Percentiles rank a stretch among this genome's conserved stretches.
phyloP scores from a whole-genome alignment of 2,113 vertebrate species.

The Anguilla japonica region DNA sequence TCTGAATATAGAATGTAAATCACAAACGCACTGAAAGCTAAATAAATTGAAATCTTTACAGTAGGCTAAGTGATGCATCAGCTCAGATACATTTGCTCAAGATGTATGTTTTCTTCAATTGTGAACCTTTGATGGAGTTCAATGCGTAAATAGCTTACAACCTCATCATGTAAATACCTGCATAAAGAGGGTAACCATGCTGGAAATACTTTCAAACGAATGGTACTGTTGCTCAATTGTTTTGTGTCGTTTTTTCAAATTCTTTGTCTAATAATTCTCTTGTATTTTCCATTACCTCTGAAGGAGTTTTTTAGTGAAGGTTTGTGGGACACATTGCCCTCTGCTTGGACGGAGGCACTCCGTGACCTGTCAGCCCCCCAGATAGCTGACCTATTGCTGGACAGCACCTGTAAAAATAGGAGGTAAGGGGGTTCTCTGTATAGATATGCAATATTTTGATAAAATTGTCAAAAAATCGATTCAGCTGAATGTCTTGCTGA shows the following conservation, averaged over 20 bases:
- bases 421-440: conserved; percentile 46
- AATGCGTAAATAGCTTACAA: background rate
- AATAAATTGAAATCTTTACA: background rate
- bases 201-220: background rate
- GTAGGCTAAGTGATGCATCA: background rate
- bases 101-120: background rate
- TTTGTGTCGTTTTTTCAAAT: background rate
- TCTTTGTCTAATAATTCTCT: background rate
- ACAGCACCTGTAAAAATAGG: conserved; percentile 48
- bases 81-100: background rate
- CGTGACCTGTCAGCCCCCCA: conserved; percentile 68
- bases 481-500: background rate
- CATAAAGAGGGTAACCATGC: background rate
- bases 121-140: background rate
- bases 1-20: too few relatives aligned
- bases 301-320: conserved; percentile 89
- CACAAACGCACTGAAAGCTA: background rate
- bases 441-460: too few relatives aligned
- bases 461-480: background rate
- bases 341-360: conserved; percentile 73
- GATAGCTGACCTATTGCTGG: conserved; percentile 75
- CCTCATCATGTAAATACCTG: background rate
- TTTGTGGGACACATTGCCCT: conserved; percentile 79
- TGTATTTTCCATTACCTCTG: background rate
- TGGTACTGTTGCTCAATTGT: background rate